phyloP scores from a whole-genome alignment of 2,888 invertebrate species.

The Monoplex corrugatus region DNA sequence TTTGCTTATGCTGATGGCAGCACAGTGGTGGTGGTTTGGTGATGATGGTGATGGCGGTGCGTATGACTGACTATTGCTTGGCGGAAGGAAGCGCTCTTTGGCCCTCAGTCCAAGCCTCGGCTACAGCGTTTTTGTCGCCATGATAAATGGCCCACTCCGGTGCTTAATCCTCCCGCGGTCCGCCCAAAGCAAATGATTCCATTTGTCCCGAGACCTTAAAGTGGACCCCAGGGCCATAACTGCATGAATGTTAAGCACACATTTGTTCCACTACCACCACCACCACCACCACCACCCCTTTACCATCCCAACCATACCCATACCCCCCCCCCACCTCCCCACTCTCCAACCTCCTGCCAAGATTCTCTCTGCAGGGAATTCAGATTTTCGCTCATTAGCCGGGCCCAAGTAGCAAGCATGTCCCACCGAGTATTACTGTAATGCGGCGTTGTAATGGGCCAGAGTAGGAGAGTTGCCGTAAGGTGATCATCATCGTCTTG shows the following conservation, averaged over 20 bases:
- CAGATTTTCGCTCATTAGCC: conserved; percentile 13
- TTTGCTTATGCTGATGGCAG: no score
- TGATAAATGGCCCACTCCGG: conserved; percentile 10
- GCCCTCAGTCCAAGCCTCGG: no score
- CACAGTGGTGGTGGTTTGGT: no score
- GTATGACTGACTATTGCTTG: no score
- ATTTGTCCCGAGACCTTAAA: conserved; percentile 19
- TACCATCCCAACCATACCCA: no score
- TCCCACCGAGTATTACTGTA: neutral
- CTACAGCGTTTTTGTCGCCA: neutral
- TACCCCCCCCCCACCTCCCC: neutral
- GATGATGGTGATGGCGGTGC: no score
- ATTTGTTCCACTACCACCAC: conserved; percentile 1
- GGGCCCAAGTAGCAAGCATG: neutral
- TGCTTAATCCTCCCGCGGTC: conserved; percentile 32
- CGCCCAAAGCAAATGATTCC: conserved; percentile 32
- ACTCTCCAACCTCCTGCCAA: neutral
- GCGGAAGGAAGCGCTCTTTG: no score
- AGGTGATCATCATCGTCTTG: neutral
- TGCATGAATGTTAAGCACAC: conserved; percentile 44
- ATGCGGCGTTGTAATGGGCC: conserved; percentile 7
- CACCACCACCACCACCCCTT: neutral
- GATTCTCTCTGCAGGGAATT: neutral
- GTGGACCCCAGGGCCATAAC: conserved; percentile 43
- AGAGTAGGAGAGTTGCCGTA: neutral